Percentiles rank a stretch among this genome's conserved stretches.
phyloP scores from a whole-genome alignment of 2,797 vertebrate genomes.

The Momotus momota region DNA sequence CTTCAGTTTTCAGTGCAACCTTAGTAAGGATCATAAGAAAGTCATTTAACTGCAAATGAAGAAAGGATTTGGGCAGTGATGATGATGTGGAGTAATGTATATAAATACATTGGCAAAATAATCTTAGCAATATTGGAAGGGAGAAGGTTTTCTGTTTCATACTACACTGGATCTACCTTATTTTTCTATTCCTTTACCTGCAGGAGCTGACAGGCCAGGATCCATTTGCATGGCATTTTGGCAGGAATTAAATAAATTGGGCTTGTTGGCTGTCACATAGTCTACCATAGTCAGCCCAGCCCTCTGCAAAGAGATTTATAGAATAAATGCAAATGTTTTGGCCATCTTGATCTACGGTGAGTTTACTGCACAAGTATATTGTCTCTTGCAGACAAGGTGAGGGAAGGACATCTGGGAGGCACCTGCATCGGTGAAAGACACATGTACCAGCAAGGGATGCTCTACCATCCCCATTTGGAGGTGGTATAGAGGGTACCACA shows the following conservation, averaged over 20 bases:
- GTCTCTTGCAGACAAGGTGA: not conserved
- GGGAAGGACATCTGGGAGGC: not conserved
- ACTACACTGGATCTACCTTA: not conserved
- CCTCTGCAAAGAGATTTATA: not conserved
- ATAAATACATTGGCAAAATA: not conserved
- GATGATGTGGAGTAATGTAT: not conserved
- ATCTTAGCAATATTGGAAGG: not conserved
- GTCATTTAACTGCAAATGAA: not conserved
- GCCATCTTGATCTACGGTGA: not conserved
- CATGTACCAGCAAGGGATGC: not conserved
- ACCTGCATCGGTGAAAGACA: not conserved
- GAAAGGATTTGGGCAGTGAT: not conserved
- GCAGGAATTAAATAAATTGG: not conserved
- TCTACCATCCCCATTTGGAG: fast-evolving
- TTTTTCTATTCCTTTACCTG: not conserved
- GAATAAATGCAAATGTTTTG: not conserved
- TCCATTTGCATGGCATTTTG: not conserved
- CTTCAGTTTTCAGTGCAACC: not conserved
- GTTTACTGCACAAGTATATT: fast-evolving
- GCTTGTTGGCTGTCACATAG: not conserved
- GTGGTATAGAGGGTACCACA: not conserved
- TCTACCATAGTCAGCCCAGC: not conserved
- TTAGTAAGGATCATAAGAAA: not conserved
- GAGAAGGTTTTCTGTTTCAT: not conserved
- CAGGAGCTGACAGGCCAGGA: not conserved